Percentiles rank a stretch among this genome's conserved stretches.
These are phyloP conservation scores for Datnioides undecimradiatus DNA, from an alignment of 2,113 vertebrate species.

Conservation along the genomic window DNA sequence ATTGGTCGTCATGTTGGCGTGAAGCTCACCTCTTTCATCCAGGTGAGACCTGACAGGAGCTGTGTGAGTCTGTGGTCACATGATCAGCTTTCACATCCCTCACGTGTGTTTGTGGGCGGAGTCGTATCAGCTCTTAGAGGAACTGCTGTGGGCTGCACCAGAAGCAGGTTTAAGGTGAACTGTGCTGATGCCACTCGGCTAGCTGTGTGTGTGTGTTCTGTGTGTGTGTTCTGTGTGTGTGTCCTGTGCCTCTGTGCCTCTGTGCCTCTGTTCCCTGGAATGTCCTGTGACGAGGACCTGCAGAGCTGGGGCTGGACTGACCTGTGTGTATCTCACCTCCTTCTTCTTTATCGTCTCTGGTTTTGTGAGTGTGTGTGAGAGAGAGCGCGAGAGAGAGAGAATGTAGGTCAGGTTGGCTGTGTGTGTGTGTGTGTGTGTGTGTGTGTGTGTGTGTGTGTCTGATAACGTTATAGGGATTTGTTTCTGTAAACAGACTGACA, in stretches of 20 bases:
- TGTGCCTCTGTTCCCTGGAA: slow-evolving; percentile 36
- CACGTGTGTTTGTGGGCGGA: neutral
- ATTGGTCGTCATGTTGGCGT: too few relatives aligned
- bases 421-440: too few relatives aligned
- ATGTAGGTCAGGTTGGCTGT: neutral
- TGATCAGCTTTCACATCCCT: neutral
- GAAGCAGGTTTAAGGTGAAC: slow-evolving; percentile 54
- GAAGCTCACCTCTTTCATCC: neutral
- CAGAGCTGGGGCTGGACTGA: slow-evolving; percentile 83
- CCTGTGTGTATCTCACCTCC: slow-evolving; percentile 78
- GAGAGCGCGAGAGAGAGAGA: slow-evolving; percentile 18
- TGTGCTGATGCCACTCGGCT: slow-evolving; percentile 6
- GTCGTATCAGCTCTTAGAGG: slow-evolving; percentile 55
- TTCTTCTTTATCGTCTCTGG: neutral
- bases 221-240: slow-evolving; percentile 2
- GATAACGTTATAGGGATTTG: slow-evolving; percentile 24
- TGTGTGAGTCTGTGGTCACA: neutral
- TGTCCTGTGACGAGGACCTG: slow-evolving; percentile 71
- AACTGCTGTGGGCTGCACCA: slow-evolving; percentile 50
- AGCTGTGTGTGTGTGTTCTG: neutral
- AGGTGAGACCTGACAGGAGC: neutral
- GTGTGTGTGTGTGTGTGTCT: too few relatives aligned
- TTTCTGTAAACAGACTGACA: neutral
- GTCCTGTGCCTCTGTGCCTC: slow-evolving; percentile 16
- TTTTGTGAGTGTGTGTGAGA: slow-evolving; percentile 13